A percentile compares a stretch with the other conserved stretches of the same genome.
Evolutionary conservation across 2,888 invertebrate genomes (phyloP).

Genomic region (Melipona bicolor): DNA sequence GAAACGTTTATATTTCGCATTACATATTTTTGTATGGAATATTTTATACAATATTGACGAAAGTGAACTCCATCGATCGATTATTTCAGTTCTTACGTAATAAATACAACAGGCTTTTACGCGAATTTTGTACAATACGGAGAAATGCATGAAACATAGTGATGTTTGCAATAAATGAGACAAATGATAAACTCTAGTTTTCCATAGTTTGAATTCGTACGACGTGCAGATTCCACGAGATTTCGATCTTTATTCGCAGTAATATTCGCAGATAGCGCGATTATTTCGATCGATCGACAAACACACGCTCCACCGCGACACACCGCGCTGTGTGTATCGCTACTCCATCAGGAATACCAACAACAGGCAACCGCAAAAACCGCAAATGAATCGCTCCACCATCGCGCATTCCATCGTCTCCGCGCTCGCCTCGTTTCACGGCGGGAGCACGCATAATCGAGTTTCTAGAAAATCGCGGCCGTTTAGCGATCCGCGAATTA

Average conservation of each 20-base stretch:
- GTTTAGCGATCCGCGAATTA: conserved; percentile 18
- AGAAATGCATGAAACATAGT: too few species aligned
- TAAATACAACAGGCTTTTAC: too few species aligned
- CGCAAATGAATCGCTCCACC: neutral
- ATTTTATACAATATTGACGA: too few species aligned
- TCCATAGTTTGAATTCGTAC: too few species aligned
- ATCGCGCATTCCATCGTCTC: neutral
- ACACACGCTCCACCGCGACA: neutral
- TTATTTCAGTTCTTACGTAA: too few species aligned
- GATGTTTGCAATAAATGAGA: too few species aligned
- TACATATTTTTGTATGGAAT: too few species aligned
- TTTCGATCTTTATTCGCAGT: neutral
- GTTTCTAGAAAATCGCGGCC: conserved; percentile 17
- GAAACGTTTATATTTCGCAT: too few species aligned
- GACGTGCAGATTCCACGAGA: neutral
- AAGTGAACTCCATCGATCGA: too few species aligned
- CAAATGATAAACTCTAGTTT: too few species aligned
- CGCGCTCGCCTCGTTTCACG: neutral
- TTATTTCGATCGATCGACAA: neutral
- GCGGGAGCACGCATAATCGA: neutral
- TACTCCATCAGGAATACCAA: neutral
- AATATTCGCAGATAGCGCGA: neutral
- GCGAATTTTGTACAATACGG: too few species aligned
- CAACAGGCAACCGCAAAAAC: neutral
- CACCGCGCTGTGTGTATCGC: neutral